Conservation (phyloP, 2,888 invertebrate genomes). For the Monoplex corrugatus region DNA sequence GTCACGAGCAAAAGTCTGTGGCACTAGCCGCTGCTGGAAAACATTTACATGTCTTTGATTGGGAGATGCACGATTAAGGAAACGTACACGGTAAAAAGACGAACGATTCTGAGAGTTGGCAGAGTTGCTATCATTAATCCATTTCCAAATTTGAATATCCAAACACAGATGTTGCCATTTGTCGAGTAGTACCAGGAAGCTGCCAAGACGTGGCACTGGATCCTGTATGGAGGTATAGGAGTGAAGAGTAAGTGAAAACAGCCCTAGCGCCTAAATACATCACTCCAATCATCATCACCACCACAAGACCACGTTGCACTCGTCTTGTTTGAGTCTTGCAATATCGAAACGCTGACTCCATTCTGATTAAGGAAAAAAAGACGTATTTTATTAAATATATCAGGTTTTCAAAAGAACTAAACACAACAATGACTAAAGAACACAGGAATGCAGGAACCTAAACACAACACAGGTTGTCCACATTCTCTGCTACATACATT, state of each 20-base stretch:
- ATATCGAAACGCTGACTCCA: neutral
- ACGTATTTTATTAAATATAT: neutral
- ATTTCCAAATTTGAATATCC: neutral
- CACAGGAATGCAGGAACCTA: neutral
- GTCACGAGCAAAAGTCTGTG: too few species aligned
- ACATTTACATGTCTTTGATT: neutral
- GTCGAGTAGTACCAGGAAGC: neutral
- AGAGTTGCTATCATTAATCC: too few species aligned
- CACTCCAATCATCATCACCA: conserved; percentile 1
- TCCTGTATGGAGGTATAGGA: neutral
- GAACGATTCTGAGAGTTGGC: too few species aligned
- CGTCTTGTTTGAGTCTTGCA: neutral
- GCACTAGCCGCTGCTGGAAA: neutral
- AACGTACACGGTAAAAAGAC: neutral
- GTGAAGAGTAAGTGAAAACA: neutral
- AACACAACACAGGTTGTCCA: neutral
- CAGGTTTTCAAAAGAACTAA: too few species aligned
- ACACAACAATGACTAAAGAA: neutral
- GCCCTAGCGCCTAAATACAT: neutral
- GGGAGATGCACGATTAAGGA: neutral
- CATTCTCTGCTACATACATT: too few species aligned
- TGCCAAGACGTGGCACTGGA: neutral
- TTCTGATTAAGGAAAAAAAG: neutral
- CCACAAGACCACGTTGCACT: neutral
- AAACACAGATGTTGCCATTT: neutral